phyloP scores from a whole-genome alignment of 2,797 vertebrate species.

The Bovichtus variegatus region DNA sequence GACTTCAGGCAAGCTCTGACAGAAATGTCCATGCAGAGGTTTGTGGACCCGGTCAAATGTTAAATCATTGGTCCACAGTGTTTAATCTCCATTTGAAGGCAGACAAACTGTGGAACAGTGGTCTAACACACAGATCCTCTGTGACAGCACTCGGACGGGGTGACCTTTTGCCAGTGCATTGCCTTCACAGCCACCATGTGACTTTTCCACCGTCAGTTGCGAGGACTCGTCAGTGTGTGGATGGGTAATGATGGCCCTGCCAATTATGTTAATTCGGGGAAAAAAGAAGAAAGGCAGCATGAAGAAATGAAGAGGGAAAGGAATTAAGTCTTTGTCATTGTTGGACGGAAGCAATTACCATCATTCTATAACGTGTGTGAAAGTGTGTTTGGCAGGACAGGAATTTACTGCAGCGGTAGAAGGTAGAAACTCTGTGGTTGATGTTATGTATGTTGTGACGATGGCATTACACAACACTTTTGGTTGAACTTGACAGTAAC shows the following conservation, averaged over 20 bases:
- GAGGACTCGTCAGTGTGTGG: constrained; percentile 27
- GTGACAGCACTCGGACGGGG: constrained; percentile 34
- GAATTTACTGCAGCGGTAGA: background rate
- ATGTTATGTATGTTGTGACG: background rate
- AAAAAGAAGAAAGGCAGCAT: background rate
- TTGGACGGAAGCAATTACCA: constrained; percentile 28
- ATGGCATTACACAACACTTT: background rate
- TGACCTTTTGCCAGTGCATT: constrained; percentile 39
- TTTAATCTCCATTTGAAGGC: constrained; percentile 46
- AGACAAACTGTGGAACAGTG: constrained; percentile 29
- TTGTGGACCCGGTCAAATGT: constrained; percentile 34
- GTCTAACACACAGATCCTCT: constrained; percentile 34
- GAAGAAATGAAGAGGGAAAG: constrained; percentile 16
- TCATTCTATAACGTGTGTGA: background rate
- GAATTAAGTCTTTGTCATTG: constrained; percentile 32
- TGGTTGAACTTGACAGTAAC: too few relatives aligned
- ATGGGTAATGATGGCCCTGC: constrained; percentile 39
- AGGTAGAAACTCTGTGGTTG: background rate
- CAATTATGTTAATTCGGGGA: constrained; percentile 41
- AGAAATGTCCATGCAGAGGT: constrained; percentile 19
- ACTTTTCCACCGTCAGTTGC: constrained; percentile 29
- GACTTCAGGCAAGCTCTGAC: background rate
- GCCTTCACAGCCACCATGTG: constrained; percentile 6
- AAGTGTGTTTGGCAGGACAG: background rate
- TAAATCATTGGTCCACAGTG: constrained; percentile 24